A percentile compares a stretch with the other conserved stretches of the same genome.
Evolutionary conservation across 2,797 vertebrate genomes (phyloP).

Genomic region (Decapterus maruadsi): DNA sequence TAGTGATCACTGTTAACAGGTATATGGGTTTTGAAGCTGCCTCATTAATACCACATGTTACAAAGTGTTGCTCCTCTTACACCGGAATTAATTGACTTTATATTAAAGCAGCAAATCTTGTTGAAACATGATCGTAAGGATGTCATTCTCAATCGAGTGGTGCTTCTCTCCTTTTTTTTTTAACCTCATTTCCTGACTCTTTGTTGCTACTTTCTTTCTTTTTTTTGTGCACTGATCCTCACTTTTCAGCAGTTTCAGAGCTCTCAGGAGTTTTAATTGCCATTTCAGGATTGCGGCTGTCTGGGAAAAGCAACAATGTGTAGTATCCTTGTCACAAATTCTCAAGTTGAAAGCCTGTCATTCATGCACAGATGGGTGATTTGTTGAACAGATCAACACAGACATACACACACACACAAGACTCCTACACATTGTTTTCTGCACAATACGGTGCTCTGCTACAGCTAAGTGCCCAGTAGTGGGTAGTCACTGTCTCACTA

Average conservation of each 20-base stretch:
- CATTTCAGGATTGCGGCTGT: constrained; percentile 24
- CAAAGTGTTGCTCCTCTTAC: constrained; percentile 65
- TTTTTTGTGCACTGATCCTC: constrained; percentile 31
- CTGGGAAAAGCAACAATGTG: constrained; percentile 30
- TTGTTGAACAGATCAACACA: constrained; percentile 19
- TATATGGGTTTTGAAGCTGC: constrained; percentile 69
- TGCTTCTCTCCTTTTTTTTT: constrained; percentile 25
- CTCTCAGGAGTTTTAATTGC: constrained; percentile 33
- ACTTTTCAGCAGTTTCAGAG: constrained; percentile 41
- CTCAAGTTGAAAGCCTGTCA: constrained; percentile 35
- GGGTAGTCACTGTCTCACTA: constrained; percentile 20
- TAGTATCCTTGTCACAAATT: constrained; percentile 28
- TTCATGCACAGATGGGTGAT: constrained; percentile 26
- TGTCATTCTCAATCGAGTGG: constrained; percentile 68
- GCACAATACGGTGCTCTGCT: constrained; percentile 37
- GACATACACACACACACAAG: background rate
- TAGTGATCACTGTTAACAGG: constrained; percentile 77
- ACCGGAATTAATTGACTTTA: constrained; percentile 71
- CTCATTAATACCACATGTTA: constrained; percentile 73
- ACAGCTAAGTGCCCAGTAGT: background rate
- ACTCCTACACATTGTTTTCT: constrained; percentile 7
- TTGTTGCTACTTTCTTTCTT: constrained; percentile 47
- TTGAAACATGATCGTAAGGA: constrained; percentile 67
- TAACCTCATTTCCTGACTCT: constrained; percentile 69
- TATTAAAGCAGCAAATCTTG: constrained; percentile 83